Conservation (phyloP, 2,113 vertebrate species). For the Caloenas nicobarica region DNA sequence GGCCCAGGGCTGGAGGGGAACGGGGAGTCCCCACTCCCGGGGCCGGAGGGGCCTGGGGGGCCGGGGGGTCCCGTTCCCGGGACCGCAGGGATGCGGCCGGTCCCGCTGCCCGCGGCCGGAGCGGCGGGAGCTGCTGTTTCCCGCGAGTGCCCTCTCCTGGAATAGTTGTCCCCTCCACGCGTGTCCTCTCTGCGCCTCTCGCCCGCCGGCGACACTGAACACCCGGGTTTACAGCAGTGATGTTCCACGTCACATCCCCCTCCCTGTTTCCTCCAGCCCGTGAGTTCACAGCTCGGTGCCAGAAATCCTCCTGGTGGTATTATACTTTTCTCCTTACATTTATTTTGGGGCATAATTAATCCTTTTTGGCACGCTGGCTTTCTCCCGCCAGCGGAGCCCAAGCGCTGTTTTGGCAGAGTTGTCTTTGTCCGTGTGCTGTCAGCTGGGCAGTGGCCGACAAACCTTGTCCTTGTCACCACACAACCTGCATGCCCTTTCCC, state of each 20-base stretch:
- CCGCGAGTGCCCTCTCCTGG: constrained; percentile 72
- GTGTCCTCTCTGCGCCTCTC: not conserved
- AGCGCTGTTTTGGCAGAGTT: accelerated
- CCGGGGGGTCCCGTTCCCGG: not conserved
- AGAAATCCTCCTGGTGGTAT: not conserved
- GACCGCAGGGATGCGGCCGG: not conserved
- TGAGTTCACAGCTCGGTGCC: not conserved
- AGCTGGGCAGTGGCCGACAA: not conserved
- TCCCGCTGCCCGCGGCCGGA: not conserved
- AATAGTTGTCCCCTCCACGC: not conserved
- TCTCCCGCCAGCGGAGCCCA: not conserved
- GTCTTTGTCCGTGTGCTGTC: not conserved
- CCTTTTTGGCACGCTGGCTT: not conserved
- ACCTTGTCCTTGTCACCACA: not conserved
- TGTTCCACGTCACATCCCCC: not conserved
- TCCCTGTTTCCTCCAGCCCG: not conserved
- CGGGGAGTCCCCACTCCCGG: not conserved
- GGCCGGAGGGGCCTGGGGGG: accelerated
- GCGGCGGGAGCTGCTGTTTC: constrained; percentile 40
- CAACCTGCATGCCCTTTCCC: not conserved
- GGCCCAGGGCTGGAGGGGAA: too few relatives aligned
- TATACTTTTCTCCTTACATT: not conserved
- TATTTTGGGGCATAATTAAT: not conserved
- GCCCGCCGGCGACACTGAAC: accelerated
- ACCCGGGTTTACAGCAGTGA: accelerated